Evolutionary conservation across 2,888 invertebrate species (phyloP).

Genomic region (Herminia tarsipennalis): DNA sequence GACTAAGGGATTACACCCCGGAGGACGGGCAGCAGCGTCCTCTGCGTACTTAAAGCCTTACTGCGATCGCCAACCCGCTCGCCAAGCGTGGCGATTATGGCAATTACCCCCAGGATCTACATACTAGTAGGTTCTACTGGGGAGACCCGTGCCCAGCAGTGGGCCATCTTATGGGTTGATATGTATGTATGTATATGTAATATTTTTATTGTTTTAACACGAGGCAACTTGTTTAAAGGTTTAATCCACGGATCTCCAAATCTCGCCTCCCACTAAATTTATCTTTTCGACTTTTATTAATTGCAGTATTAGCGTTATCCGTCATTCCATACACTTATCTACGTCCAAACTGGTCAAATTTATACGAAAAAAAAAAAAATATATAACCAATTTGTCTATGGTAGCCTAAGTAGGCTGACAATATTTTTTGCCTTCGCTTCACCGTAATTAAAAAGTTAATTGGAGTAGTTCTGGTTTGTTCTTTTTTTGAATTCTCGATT

Average conservation of each 20-base stretch:
- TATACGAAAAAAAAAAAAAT: slow-evolving; percentile 51
- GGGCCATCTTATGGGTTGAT: too few relatives aligned
- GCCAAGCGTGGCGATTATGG: too few relatives aligned
- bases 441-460: slow-evolving; percentile 64
- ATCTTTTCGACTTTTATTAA: slow-evolving; percentile 64
- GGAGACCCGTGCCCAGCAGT: too few relatives aligned
- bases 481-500: slow-evolving; percentile 41
- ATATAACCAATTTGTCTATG: slow-evolving; percentile 62
- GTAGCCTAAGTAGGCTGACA: slow-evolving; percentile 49
- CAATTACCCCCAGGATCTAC: too few relatives aligned
- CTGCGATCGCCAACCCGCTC: too few relatives aligned
- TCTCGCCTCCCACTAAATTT: slow-evolving; percentile 36
- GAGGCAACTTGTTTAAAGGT: too few relatives aligned
- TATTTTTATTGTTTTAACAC: too few relatives aligned
- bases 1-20: too few relatives aligned
- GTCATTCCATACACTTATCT: slow-evolving; percentile 60
- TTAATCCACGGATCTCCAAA: slow-evolving; percentile 15
- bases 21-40: too few relatives aligned
- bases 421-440: slow-evolving; percentile 50
- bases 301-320: slow-evolving; percentile 63
- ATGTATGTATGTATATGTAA: too few relatives aligned
- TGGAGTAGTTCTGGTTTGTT: slow-evolving; percentile 42
- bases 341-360: slow-evolving; percentile 55
- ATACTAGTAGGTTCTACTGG: too few relatives aligned
- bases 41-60: too few relatives aligned